These are phyloP conservation scores for Acromyrmex echinatior DNA, from an alignment of 1,140 invertebrate genomes.

Conservation along the genomic window DNA sequence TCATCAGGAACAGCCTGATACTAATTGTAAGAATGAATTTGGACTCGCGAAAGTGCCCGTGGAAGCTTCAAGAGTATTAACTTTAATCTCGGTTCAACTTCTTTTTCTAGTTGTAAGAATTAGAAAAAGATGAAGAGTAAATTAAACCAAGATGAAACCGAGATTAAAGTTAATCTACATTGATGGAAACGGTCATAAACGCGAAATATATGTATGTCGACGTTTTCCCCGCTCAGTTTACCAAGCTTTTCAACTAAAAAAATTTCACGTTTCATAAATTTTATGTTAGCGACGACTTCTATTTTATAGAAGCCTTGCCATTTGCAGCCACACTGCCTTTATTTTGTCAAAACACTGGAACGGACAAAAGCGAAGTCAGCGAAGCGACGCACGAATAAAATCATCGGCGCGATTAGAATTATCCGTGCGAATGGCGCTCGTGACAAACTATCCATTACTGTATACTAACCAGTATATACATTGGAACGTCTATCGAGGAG, in stretches of 20 bases:
- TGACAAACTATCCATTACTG: slow-evolving; percentile 62
- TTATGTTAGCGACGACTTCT: slow-evolving; percentile 2
- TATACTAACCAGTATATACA: slow-evolving; percentile 4
- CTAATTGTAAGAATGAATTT: too few species aligned
- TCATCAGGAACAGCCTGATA: too few species aligned
- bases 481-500: slow-evolving; percentile 49
- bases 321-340: background rate
- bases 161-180: too few species aligned
- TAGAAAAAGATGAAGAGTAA: too few species aligned
- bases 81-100: too few species aligned
- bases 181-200: background rate
- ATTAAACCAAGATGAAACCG: too few species aligned
- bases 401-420: slow-evolving; percentile 45
- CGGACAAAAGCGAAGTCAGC: slow-evolving; percentile 26
- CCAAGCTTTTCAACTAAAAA: slow-evolving; percentile 4
- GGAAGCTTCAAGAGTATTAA: too few species aligned
- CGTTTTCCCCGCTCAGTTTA: slow-evolving; percentile 23
- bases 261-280: slow-evolving; percentile 31
- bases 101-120: too few species aligned
- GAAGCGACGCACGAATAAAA: slow-evolving; percentile 48
- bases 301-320: background rate
- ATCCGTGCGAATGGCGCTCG: slow-evolving; percentile 23
- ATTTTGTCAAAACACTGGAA: slow-evolving; percentile 50
- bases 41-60: too few species aligned
- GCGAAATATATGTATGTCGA: background rate